A percentile compares a stretch with the other conserved stretches of the same genome.
phyloP scores from a whole-genome alignment of 2,113 vertebrate genomes.

The Paralichthys olivaceus region DNA sequence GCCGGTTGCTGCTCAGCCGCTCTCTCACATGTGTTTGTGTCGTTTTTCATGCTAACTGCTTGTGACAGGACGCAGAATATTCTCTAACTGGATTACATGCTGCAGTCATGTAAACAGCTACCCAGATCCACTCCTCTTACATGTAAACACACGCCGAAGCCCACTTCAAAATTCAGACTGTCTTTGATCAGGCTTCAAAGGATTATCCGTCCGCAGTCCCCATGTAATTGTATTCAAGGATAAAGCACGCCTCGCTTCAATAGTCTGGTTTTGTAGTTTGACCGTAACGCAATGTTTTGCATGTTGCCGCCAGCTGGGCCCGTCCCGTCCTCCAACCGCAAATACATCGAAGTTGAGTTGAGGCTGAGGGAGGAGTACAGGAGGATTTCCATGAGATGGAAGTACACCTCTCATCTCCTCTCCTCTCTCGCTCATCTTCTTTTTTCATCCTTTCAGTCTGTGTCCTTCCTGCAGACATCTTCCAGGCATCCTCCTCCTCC shows the following conservation, averaged over 20 bases:
- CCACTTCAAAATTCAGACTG: slow-evolving; percentile 54
- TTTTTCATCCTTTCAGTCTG: slow-evolving; percentile 7
- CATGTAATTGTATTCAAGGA: slow-evolving; percentile 61
- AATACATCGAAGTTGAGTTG: slow-evolving; percentile 22
- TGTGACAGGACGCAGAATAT: slow-evolving; percentile 6
- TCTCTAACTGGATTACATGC: slow-evolving; percentile 63
- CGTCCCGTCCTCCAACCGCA: slow-evolving; percentile 9
- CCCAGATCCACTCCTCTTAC: slow-evolving; percentile 41
- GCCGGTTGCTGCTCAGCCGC: not conserved
- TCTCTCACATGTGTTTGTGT: slow-evolving; percentile 1
- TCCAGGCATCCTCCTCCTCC: slow-evolving; percentile 33
- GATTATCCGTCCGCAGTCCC: slow-evolving; percentile 52
- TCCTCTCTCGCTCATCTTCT: not conserved
- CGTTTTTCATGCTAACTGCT: slow-evolving; percentile 16
- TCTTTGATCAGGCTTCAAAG: slow-evolving; percentile 74
- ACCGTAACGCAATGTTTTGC: slow-evolving; percentile 24
- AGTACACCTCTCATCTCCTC: not conserved
- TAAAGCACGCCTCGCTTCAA: slow-evolving; percentile 43
- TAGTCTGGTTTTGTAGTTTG: slow-evolving; percentile 42
- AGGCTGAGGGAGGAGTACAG: slow-evolving; percentile 14
- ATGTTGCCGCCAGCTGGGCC: slow-evolving; percentile 22
- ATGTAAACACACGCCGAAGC: slow-evolving; percentile 49
- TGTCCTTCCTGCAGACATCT: slow-evolving; percentile 47
- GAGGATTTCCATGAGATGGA: slow-evolving; percentile 5
- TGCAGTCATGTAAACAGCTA: slow-evolving; percentile 62